A percentile compares a stretch with the other conserved stretches of the same genome.
Evolutionary conservation across 2,113 vertebrate genomes (phyloP).

Genomic region (Phrynosoma blainvillii): DNA sequence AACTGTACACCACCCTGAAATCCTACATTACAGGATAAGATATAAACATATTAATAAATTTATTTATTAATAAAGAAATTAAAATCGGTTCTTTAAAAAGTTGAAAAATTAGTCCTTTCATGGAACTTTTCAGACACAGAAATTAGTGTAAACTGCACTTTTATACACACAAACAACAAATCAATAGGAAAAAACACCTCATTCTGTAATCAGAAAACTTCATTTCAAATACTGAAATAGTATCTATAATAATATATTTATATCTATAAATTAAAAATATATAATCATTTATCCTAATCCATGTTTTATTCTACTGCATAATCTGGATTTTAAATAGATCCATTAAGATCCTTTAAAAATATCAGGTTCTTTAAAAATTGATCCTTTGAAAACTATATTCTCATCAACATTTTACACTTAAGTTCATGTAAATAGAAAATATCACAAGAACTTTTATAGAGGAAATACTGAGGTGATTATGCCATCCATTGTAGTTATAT

Average conservation of each 20-base stretch:
- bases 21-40: too few species aligned
- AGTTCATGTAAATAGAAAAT: not conserved
- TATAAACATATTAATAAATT: too few species aligned
- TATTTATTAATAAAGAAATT: too few species aligned
- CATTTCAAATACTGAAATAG: not conserved
- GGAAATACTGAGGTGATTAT: not conserved
- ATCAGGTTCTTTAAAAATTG: too few species aligned
- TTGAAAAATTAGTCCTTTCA: not conserved
- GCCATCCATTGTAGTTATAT: not conserved
- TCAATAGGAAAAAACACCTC: not conserved
- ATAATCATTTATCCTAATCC: not conserved
- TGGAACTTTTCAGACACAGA: not conserved
- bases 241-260: not conserved
- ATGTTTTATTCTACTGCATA: not conserved
- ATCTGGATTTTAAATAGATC: not conserved
- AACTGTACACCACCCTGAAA: too few species aligned
- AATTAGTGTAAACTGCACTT: not conserved
- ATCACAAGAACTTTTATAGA: not conserved
- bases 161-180: not conserved
- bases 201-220: not conserved
- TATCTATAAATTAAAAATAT: not conserved
- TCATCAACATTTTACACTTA: not conserved
- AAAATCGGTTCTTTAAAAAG: slow-evolving; percentile 23
- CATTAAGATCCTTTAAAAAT: too few species aligned
- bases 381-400: not conserved